Evolutionary conservation across 2,113 vertebrate species (phyloP).

Genomic region (Pollimyrus isidori): DNA sequence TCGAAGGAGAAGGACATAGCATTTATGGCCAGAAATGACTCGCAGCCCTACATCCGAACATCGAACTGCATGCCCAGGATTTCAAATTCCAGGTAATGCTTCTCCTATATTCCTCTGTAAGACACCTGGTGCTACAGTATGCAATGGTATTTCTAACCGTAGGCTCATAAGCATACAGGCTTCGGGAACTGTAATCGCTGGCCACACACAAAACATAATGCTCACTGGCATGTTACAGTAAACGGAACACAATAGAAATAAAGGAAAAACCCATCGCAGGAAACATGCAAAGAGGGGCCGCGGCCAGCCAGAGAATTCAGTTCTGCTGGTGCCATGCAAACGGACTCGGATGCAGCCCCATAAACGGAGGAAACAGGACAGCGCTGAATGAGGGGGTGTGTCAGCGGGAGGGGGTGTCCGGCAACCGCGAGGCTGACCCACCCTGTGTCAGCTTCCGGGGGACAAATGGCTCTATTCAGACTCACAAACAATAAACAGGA

Average conservation of each 20-base stretch:
- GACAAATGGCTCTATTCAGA: not conserved
- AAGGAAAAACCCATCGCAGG: not conserved
- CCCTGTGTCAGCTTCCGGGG: slow-evolving; percentile 18
- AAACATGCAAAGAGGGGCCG: not conserved
- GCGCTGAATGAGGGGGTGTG: not conserved
- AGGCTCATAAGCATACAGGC: not conserved
- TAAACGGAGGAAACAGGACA: not conserved
- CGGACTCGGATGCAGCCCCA: not conserved
- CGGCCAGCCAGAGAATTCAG: not conserved
- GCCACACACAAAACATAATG: not conserved
- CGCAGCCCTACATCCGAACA: not conserved
- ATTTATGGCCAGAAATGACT: not conserved
- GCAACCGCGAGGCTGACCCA: not conserved
- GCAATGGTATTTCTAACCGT: not conserved
- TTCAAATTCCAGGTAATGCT: not conserved
- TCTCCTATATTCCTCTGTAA: not conserved
- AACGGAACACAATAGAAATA: not conserved
- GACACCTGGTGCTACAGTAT: not conserved
- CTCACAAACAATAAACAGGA: not conserved
- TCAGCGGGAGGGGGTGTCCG: not conserved
- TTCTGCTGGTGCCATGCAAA: not conserved
- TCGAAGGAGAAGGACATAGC: not conserved
- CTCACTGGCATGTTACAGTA: not conserved
- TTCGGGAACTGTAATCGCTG: not conserved
- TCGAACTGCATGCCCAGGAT: not conserved